phyloP scores from a whole-genome alignment of 2,888 invertebrate species.

The Lasioglossum vierecki region DNA sequence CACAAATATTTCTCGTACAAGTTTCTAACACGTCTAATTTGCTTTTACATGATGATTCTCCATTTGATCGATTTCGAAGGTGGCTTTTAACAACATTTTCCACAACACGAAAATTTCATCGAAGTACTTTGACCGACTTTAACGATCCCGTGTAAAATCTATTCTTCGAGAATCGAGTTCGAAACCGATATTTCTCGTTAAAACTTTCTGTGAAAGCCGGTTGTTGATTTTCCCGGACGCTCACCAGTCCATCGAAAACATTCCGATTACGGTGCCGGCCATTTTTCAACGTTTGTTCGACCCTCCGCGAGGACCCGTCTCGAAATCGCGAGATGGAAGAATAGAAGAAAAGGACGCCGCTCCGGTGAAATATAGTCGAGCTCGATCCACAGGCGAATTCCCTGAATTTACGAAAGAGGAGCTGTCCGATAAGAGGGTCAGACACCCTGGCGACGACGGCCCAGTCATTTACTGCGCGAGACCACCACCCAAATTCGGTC shows the following conservation, averaged over 20 bases:
- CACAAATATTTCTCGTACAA: background rate
- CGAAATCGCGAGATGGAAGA: background rate
- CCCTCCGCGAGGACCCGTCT: background rate
- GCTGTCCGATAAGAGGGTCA: background rate
- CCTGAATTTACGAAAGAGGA: constrained; percentile 2
- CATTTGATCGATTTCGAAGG: background rate
- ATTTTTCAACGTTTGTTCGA: constrained; percentile 1
- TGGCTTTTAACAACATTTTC: too few relatives aligned
- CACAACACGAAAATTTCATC: background rate
- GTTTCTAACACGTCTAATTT: background rate
- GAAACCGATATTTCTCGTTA: background rate
- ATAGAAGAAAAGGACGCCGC: background rate
- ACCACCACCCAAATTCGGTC: background rate
- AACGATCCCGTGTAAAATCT: background rate
- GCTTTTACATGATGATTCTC: background rate
- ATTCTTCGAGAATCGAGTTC: background rate
- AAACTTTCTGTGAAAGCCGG: background rate
- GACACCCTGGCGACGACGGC: constrained; percentile 1
- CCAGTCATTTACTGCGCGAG: background rate
- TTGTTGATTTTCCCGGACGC: background rate
- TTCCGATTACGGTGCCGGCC: background rate
- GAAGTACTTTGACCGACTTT: background rate
- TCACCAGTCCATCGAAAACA: background rate
- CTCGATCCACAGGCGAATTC: background rate
- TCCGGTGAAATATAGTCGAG: background rate